Percentiles rank a stretch among this genome's conserved stretches.
Conservation (phyloP, 2,113 vertebrate genomes). For the Rafetus swinhoei region DNA sequence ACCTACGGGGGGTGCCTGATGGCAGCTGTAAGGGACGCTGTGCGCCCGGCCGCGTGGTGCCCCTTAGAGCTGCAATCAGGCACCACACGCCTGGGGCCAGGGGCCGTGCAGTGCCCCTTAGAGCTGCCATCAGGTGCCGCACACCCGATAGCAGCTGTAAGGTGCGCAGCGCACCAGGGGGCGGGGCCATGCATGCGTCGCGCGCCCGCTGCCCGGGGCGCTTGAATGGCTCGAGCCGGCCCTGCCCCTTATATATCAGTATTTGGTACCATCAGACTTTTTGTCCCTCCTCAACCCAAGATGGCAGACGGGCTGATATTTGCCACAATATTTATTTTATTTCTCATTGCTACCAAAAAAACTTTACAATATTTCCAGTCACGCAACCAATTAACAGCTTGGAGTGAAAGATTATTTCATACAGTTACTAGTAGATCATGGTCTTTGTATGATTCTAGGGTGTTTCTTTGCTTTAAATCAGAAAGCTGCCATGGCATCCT, state of each 20-base stretch:
- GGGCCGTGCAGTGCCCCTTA: no score
- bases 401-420: background rate
- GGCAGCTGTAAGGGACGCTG: no score
- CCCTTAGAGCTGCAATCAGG: no score
- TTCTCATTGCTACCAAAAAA: background rate
- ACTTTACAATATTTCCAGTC: background rate
- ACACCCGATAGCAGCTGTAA: no score
- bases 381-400: background rate
- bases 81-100: no score
- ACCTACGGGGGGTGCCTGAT: no score
- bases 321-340: background rate
- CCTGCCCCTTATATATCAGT: background rate
- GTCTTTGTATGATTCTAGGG: background rate
- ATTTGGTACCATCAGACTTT: background rate
- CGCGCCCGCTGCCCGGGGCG: no score
- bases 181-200: no score
- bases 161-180: no score
- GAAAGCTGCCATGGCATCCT: conserved; percentile 82
- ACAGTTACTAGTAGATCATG: background rate
- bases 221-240: no score
- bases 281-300: background rate
- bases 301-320: background rate
- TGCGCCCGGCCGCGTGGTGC: no score
- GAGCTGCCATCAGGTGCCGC: no score
- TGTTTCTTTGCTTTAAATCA: conserved; percentile 43